These are phyloP conservation scores for Tiaroga cobitis DNA, from an alignment of 2,797 vertebrate genomes.

Conservation along the genomic window DNA sequence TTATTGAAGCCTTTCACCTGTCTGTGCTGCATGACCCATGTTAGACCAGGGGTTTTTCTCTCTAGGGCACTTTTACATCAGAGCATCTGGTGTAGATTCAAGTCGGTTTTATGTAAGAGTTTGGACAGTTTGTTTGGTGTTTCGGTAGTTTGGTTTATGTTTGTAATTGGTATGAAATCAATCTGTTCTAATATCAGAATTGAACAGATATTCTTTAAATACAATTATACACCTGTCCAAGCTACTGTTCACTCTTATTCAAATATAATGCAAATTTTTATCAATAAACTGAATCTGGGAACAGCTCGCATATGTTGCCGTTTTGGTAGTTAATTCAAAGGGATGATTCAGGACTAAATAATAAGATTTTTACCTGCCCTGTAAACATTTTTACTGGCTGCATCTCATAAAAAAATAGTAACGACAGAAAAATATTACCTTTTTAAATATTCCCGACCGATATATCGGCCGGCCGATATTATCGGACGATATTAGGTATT, in stretches of 20 bases:
- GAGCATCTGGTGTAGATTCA: not conserved
- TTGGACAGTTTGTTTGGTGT: not conserved
- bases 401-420: not conserved
- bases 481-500: no score
- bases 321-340: constrained; percentile 3
- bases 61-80: constrained; percentile 12
- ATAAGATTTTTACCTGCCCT: not conserved
- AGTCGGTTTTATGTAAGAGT: not conserved
- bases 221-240: not conserved
- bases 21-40: constrained; percentile 15
- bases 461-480: no score
- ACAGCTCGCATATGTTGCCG: not conserved
- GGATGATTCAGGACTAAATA: not conserved
- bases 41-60: not conserved
- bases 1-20: constrained; percentile 58
- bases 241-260: not conserved
- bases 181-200: not conserved
- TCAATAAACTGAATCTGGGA: not conserved
- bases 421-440: not conserved
- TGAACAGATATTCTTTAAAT: not conserved
- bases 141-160: not conserved
- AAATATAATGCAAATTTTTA: not conserved
- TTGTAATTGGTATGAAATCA: not conserved
- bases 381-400: not conserved
- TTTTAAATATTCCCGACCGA: no score